Percentiles rank a stretch among this genome's conserved stretches.
Evolutionary conservation across 2,888 invertebrate genomes (phyloP).

Genomic region (Nasonia oneida): DNA sequence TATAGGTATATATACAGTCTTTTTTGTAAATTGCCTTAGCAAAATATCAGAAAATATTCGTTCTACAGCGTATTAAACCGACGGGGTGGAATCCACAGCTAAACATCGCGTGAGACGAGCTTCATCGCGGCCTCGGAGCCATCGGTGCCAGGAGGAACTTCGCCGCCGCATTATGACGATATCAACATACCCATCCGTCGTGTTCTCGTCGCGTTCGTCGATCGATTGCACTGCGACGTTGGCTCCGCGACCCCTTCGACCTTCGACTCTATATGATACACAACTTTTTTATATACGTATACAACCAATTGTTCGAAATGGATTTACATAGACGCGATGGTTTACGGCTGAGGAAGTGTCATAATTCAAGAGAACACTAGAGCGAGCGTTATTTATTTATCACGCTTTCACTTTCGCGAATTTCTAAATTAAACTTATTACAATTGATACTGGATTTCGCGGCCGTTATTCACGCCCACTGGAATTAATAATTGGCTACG

Average conservation of each 20-base stretch:
- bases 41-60: too few species aligned
- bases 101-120: not conserved
- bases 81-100: too few species aligned
- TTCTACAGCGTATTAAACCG: too few species aligned
- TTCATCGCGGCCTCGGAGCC: slow-evolving; percentile 69
- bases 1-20: too few species aligned
- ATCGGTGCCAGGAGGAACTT: slow-evolving; percentile 19
- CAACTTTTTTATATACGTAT: not conserved
- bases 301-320: not conserved
- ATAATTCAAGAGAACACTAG: not conserved
- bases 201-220: not conserved
- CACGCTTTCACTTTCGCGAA: slow-evolving; percentile 21
- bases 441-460: slow-evolving; percentile 18
- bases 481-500: not conserved
- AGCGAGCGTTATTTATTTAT: not conserved
- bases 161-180: not conserved
- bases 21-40: too few species aligned
- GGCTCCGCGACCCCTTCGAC: not conserved
- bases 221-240: not conserved
- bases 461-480: slow-evolving; percentile 14
- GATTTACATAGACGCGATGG: too few species aligned
- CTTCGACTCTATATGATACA: not conserved
- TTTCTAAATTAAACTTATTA: slow-evolving; percentile 8
- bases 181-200: not conserved
- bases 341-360: not conserved